phyloP scores from a whole-genome alignment of 2,797 vertebrate genomes.

The Sebastes elongatus region DNA sequence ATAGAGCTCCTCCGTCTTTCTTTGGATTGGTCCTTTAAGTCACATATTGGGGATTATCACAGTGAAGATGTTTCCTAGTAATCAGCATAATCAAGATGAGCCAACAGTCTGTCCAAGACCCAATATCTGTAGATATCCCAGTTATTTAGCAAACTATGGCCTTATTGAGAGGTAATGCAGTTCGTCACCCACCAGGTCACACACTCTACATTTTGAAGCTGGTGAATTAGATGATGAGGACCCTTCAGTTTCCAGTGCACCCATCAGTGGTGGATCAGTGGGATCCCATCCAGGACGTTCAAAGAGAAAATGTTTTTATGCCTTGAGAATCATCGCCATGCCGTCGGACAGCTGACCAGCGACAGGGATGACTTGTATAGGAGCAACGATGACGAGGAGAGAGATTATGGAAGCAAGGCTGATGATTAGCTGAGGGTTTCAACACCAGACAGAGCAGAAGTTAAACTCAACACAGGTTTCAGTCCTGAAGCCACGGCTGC shows the following conservation, averaged over 20 bases:
- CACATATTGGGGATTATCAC: not conserved
- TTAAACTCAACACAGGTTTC: not conserved
- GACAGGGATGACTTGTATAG: not conserved
- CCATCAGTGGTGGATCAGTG: not conserved
- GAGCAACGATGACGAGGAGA: not conserved
- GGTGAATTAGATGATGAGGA: not conserved
- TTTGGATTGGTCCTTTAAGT: not conserved
- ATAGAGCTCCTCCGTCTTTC: not conserved
- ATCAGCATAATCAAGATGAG: not conserved
- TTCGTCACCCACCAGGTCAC: not conserved
- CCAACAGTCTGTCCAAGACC: not conserved
- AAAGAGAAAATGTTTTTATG: not conserved
- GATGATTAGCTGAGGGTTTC: not conserved
- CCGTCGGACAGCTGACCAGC: not conserved
- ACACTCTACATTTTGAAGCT: not conserved
- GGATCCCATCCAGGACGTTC: not conserved
- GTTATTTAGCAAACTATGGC: not conserved
- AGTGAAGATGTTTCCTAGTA: not conserved
- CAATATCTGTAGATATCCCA: not conserved
- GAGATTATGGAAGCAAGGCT: not conserved
- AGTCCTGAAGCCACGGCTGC: not conserved
- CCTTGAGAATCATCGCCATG: not conserved
- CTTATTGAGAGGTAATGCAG: not conserved
- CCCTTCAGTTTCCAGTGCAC: not conserved
- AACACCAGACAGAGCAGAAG: not conserved